Conservation (phyloP, 2,797 vertebrate species). For the Pteronotus mesoamericanus region DNA sequence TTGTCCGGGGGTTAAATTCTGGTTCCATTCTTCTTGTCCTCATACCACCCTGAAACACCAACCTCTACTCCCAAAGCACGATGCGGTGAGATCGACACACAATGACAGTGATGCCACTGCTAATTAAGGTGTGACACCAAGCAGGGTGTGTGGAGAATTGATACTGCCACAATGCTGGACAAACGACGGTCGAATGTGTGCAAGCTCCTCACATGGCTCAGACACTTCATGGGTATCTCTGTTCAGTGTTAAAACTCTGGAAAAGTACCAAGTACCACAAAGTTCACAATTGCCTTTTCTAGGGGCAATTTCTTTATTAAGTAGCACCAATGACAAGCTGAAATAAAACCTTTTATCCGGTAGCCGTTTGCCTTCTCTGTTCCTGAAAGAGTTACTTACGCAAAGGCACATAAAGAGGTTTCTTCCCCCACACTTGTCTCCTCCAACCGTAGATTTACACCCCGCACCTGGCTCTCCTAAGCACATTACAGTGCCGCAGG, state of each 20-base stretch:
- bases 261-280: neutral
- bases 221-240: neutral
- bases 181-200: neutral
- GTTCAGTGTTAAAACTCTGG: neutral
- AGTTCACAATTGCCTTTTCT: neutral
- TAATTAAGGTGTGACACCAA: neutral
- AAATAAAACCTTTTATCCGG: slow-evolving; percentile 11
- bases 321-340: neutral
- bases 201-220: neutral
- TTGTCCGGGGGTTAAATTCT: neutral
- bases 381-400: neutral
- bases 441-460: neutral
- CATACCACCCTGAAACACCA: neutral
- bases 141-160: neutral
- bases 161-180: neutral
- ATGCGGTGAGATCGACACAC: neutral
- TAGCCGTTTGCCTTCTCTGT: slow-evolving; percentile 1
- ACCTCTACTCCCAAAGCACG: neutral
- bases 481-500: fast-evolving
- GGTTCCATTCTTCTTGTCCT: neutral
- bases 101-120: neutral
- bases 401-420: neutral
- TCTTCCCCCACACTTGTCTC: neutral
- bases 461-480: neutral
- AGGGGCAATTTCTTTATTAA: neutral